Percentiles rank a stretch among this genome's conserved stretches.
These are phyloP conservation scores for Tenrec ecaudatus DNA, from an alignment of 2,113 vertebrate species.

Conservation along the genomic window DNA sequence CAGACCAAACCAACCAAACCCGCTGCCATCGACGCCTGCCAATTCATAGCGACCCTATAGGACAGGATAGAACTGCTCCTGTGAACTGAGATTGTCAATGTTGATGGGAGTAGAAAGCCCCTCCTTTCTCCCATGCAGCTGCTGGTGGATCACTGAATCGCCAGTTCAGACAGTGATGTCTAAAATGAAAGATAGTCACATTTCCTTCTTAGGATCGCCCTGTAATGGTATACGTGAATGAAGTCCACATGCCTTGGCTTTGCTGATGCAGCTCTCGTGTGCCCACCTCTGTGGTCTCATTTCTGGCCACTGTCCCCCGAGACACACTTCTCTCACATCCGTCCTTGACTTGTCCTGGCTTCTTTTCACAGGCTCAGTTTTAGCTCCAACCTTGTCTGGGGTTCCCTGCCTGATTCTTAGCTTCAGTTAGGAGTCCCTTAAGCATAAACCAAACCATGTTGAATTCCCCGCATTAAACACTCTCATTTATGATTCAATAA, in stretches of 20 bases:
- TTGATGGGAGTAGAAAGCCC: no score
- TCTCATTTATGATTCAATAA: background rate
- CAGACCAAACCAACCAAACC: no score
- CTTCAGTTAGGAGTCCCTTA: background rate
- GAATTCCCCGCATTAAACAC: background rate
- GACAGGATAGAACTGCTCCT: no score
- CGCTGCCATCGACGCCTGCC: no score
- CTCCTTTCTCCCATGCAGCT: no score
- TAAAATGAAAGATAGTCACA: background rate
- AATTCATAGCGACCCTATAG: no score
- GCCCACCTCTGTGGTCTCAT: no score
- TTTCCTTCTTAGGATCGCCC: background rate
- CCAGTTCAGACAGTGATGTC: background rate
- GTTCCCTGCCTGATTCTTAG: background rate
- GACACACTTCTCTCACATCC: background rate
- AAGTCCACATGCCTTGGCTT: background rate
- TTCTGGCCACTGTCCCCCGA: background rate
- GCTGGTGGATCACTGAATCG: no score
- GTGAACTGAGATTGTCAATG: no score
- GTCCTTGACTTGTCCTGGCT: background rate
- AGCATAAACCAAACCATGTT: background rate
- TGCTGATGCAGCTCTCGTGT: background rate
- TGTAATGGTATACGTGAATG: background rate
- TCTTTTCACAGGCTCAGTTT: background rate
- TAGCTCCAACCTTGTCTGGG: background rate